These are phyloP conservation scores for Platichthys flesus DNA, from an alignment of 2,113 vertebrate genomes.

Conservation along the genomic window DNA sequence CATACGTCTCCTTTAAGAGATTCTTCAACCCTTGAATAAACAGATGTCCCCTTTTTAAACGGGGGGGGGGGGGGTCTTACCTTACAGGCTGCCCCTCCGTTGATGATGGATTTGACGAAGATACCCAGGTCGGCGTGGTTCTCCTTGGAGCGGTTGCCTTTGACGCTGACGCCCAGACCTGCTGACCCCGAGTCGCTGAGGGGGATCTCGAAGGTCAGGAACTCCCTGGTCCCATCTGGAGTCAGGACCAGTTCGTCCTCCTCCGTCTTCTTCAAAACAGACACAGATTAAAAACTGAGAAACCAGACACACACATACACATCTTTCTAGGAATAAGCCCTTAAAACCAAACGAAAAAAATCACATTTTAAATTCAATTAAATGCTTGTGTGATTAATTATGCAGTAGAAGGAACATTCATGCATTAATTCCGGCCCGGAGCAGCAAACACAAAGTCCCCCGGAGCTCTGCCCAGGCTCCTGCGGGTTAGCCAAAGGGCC, in stretches of 20 bases:
- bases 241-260: constrained; percentile 95
- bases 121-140: constrained; percentile 97
- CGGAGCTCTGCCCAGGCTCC: background rate
- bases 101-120: constrained; percentile 99
- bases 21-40: no score
- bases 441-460: background rate
- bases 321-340: no score
- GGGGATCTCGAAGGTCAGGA: constrained; percentile 97
- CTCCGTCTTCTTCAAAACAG: constrained; percentile 85
- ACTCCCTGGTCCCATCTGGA: constrained; percentile 94
- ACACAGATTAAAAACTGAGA: background rate
- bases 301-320: background rate
- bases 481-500: constrained; percentile 21
- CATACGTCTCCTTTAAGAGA: no score
- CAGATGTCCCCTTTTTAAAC: no score
- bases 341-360: background rate
- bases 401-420: background rate
- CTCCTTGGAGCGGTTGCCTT: constrained; percentile 98
- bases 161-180: constrained; percentile 96
- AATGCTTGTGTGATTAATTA: no score
- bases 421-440: constrained; percentile 9
- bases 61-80: constrained; percentile 56
- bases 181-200: constrained; percentile 98
- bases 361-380: no score
- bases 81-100: constrained; percentile 97